Percentiles rank a stretch among this genome's conserved stretches.
Conservation (phyloP, 2,888 invertebrate genomes). For the Drosophila leonis region DNA sequence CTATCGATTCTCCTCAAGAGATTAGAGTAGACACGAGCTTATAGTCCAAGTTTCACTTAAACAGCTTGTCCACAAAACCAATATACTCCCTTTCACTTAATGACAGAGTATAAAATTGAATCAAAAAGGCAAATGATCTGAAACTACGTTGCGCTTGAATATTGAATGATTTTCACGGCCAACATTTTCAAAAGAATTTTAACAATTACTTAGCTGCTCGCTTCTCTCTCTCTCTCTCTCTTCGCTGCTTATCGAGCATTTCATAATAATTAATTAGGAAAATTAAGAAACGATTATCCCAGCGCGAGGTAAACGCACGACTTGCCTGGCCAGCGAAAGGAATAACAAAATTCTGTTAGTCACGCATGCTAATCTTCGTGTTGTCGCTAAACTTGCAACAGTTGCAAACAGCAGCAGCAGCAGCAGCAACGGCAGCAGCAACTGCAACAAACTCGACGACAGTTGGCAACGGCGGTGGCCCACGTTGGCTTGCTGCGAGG, state of each 20-base stretch:
- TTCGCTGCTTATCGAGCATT: slow-evolving; percentile 75
- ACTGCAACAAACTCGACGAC: slow-evolving; percentile 39
- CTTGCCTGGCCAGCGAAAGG: slow-evolving; percentile 24
- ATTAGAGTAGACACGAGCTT: not conserved
- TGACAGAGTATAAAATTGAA: not conserved
- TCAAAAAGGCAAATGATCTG: slow-evolving; percentile 52
- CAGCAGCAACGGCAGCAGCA: slow-evolving; percentile 22
- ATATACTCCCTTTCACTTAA: not conserved
- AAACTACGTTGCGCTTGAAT: slow-evolving; percentile 9
- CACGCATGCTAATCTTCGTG: slow-evolving; percentile 83
- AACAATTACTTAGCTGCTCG: slow-evolving; percentile 75
- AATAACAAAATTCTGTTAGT: slow-evolving; percentile 81
- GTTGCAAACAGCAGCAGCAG: slow-evolving; percentile 55
- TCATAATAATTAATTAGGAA: slow-evolving; percentile 84
- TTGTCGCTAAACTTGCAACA: slow-evolving; percentile 78
- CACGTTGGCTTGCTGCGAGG: slow-evolving; percentile 29
- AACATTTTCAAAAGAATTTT: slow-evolving; percentile 10
- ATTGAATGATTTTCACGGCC: slow-evolving; percentile 26
- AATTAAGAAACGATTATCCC: slow-evolving; percentile 84
- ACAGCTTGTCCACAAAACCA: not conserved
- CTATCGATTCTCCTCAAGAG: not conserved
- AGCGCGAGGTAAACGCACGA: slow-evolving; percentile 66
- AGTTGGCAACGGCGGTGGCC: slow-evolving; percentile 70
- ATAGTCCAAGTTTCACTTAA: not conserved
- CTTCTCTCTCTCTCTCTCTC: slow-evolving; percentile 48